A percentile compares a stretch with the other conserved stretches of the same genome.
phyloP scores from a whole-genome alignment of 1,140 invertebrate species.

The Drosophila takahashii region DNA sequence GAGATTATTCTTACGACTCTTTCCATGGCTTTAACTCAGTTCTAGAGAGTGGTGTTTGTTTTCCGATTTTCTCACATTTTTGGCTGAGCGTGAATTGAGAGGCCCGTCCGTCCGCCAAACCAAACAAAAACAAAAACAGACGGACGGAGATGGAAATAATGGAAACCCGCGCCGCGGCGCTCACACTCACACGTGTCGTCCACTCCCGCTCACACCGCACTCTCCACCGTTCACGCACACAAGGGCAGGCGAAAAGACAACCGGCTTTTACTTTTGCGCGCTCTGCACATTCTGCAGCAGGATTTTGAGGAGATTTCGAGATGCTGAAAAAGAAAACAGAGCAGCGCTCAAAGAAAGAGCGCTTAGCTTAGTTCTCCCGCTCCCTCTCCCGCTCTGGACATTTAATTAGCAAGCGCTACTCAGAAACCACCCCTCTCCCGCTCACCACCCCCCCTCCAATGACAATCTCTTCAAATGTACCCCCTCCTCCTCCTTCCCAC shows the following conservation, averaged over 20 bases:
- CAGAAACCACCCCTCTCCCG: slow-evolving; percentile 30
- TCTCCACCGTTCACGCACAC: slow-evolving; percentile 47
- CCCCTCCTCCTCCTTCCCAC: slow-evolving; percentile 16
- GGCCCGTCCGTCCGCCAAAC: slow-evolving; percentile 22
- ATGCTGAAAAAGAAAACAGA: slow-evolving; percentile 52
- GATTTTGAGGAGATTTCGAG: slow-evolving; percentile 63
- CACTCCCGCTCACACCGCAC: slow-evolving; percentile 15
- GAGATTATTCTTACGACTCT: background rate
- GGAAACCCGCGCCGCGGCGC: slow-evolving; percentile 19
- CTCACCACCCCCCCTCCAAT: slow-evolving; percentile 21
- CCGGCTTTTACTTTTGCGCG: slow-evolving; percentile 78
- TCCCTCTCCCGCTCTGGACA: slow-evolving; percentile 38
- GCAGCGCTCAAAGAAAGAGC: slow-evolving; percentile 65
- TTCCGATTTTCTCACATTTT: slow-evolving; percentile 3
- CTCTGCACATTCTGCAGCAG: slow-evolving; percentile 69
- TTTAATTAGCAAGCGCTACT: slow-evolving; percentile 70
- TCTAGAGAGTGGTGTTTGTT: slow-evolving; percentile 12
- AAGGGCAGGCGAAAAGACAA: slow-evolving; percentile 29
- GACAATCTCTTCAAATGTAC: slow-evolving; percentile 58
- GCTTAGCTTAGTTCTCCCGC: slow-evolving; percentile 22
- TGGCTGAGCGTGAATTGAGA: slow-evolving; percentile 19
- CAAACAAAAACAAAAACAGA: slow-evolving; percentile 47
- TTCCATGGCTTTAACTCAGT: background rate
- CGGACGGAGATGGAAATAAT: slow-evolving; percentile 27
- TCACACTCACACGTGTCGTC: slow-evolving; percentile 9